Percentiles rank a stretch among this genome's conserved stretches.
These are phyloP conservation scores for Ophraella communa DNA, from an alignment of 2,888 invertebrate species.

Conservation along the genomic window DNA sequence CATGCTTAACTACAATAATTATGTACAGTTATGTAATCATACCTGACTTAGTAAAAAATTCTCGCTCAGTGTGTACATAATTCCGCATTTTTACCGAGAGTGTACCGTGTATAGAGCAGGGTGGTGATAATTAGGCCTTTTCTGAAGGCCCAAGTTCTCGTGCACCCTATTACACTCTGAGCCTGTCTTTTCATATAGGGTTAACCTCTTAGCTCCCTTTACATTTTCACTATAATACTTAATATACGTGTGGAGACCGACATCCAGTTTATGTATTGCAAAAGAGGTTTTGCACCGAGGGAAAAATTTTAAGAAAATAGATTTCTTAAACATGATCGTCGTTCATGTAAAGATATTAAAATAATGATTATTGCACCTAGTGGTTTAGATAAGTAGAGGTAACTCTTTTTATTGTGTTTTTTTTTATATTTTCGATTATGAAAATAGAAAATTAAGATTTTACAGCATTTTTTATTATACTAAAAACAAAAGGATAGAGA, in stretches of 20 bases:
- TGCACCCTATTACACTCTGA: slow-evolving; percentile 50
- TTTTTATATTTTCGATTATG: too few relatives aligned
- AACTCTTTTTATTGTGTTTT: too few relatives aligned
- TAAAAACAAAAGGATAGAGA: too few relatives aligned
- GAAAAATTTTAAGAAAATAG: background rate
- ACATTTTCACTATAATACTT: slow-evolving; percentile 27
- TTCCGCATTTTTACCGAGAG: slow-evolving; percentile 34
- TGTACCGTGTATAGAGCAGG: slow-evolving; percentile 48
- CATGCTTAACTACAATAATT: background rate
- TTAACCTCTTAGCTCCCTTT: slow-evolving; percentile 43
- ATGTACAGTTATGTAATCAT: background rate
- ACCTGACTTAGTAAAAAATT: background rate
- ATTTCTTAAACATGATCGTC: background rate
- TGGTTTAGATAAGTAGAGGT: too few relatives aligned
- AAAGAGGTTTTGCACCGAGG: slow-evolving; percentile 15
- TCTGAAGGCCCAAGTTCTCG: slow-evolving; percentile 51
- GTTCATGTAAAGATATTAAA: background rate
- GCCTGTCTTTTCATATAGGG: slow-evolving; percentile 46
- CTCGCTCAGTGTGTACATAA: slow-evolving; percentile 30
- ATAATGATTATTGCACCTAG: background rate
- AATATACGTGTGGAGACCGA: slow-evolving; percentile 14
- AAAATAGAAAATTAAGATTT: too few relatives aligned
- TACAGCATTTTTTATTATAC: too few relatives aligned
- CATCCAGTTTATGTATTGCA: slow-evolving; percentile 15
- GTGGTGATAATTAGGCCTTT: slow-evolving; percentile 59